Evolutionary conservation across 2,113 vertebrate genomes (phyloP).

Genomic region (Agelaius tricolor): DNA sequence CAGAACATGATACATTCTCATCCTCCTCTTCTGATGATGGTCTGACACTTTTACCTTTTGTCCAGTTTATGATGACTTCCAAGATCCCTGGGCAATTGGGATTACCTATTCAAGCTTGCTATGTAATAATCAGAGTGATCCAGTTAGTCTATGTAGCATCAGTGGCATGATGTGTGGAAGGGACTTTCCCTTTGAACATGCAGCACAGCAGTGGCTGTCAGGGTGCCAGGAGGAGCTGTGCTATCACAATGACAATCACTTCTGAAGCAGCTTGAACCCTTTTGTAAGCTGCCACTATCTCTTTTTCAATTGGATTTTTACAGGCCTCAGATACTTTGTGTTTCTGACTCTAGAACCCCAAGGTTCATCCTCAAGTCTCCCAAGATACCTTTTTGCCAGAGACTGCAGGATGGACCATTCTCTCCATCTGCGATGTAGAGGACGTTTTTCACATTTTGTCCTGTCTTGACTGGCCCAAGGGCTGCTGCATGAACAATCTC

Average conservation of each 20-base stretch:
- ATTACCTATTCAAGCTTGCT: neutral
- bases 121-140: neutral
- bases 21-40: neutral
- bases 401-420: neutral
- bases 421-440: neutral
- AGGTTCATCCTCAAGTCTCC: neutral
- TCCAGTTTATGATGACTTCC: neutral
- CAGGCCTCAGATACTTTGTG: neutral
- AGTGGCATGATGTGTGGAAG: neutral
- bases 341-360: neutral
- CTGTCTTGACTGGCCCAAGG: neutral
- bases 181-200: neutral
- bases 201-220: neutral
- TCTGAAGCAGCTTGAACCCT: neutral
- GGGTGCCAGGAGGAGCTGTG: neutral
- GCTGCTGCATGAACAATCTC: neutral
- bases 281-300: neutral
- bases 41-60: neutral
- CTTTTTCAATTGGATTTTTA: neutral
- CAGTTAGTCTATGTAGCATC: neutral
- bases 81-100: neutral
- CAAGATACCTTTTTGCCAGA: neutral
- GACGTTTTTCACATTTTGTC: neutral
- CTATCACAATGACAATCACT: neutral
- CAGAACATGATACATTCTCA: neutral